phyloP scores from a whole-genome alignment of 2,888 invertebrate genomes.

The Cephus sareptanus region DNA sequence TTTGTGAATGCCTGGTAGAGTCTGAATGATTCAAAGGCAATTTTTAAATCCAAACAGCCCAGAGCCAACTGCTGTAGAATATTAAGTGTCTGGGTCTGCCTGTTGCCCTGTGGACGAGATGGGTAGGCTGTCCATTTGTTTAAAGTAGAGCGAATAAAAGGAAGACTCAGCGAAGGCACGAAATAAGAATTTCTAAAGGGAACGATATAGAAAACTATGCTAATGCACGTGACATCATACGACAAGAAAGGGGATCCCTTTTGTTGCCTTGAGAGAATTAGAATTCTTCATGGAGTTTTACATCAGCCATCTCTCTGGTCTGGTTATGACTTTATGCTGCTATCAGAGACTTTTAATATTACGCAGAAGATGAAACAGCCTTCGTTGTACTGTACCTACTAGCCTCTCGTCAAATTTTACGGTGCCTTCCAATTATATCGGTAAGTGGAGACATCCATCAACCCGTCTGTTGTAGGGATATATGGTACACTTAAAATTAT shows the following conservation, averaged over 20 bases:
- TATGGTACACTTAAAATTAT: not conserved
- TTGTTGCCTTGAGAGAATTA: not conserved
- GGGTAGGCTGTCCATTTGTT: not conserved
- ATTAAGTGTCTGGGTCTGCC: not conserved
- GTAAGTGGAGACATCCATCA: slow-evolving; percentile 4
- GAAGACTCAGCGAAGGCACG: not conserved
- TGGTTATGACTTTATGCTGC: not conserved
- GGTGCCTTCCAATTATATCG: slow-evolving; percentile 10
- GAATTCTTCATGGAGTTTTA: not conserved
- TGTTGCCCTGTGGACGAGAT: not conserved
- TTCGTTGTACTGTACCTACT: not conserved
- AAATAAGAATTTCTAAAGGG: not conserved
- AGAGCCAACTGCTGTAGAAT: slow-evolving; percentile 5
- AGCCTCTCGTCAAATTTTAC: not conserved
- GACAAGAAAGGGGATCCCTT: not conserved
- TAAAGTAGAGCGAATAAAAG: not conserved
- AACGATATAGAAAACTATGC: not conserved
- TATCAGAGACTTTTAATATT: not conserved
- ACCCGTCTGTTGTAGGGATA: not conserved
- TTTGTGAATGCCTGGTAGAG: not conserved
- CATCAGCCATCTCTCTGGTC: not conserved
- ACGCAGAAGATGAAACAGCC: not conserved
- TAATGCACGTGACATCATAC: not conserved
- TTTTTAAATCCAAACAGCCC: slow-evolving; percentile 44
- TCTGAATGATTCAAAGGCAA: slow-evolving; percentile 46